phyloP scores from a whole-genome alignment of 2,113 vertebrate species.

The Bufo gargarizans region DNA sequence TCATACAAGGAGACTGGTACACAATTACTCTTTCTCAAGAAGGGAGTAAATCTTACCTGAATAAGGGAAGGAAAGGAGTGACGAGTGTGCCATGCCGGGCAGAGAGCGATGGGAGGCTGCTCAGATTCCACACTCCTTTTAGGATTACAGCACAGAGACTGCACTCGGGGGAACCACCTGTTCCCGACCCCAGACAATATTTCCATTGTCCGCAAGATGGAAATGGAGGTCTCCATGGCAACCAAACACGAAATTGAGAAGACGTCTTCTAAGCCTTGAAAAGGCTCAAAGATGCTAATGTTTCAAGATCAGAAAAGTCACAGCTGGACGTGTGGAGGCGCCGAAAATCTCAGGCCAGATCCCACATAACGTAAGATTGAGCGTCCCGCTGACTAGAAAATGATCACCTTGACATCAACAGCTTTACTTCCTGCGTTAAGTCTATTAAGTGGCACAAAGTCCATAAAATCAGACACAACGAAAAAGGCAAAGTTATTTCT shows the following conservation, averaged over 20 bases:
- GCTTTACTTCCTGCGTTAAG: background rate
- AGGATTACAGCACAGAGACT: slow-evolving; percentile 5
- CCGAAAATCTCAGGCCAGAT: background rate
- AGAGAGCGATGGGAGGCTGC: background rate
- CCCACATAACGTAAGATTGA: background rate
- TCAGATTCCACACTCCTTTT: slow-evolving; percentile 8
- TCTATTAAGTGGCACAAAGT: background rate
- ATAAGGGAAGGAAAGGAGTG: too few relatives aligned
- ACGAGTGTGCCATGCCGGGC: background rate
- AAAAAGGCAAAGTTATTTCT: background rate
- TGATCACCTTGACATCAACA: background rate
- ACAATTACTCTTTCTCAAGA: background rate
- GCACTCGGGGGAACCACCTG: slow-evolving; percentile 47
- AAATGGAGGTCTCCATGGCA: slow-evolving; percentile 31
- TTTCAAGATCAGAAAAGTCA: slow-evolving; percentile 9
- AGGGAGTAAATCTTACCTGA: background rate
- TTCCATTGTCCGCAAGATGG: slow-evolving; percentile 27
- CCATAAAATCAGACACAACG: background rate
- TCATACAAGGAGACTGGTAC: background rate
- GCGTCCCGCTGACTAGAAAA: background rate
- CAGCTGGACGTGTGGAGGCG: slow-evolving; percentile 22
- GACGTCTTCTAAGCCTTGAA: slow-evolving; percentile 4
- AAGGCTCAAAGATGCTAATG: slow-evolving; percentile 9
- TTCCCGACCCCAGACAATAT: slow-evolving; percentile 47
- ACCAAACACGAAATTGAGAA: slow-evolving; percentile 44